Base-by-base conservation (phyloP, 2,888 invertebrate genomes). In the Drosophila hamatofila region DNA sequence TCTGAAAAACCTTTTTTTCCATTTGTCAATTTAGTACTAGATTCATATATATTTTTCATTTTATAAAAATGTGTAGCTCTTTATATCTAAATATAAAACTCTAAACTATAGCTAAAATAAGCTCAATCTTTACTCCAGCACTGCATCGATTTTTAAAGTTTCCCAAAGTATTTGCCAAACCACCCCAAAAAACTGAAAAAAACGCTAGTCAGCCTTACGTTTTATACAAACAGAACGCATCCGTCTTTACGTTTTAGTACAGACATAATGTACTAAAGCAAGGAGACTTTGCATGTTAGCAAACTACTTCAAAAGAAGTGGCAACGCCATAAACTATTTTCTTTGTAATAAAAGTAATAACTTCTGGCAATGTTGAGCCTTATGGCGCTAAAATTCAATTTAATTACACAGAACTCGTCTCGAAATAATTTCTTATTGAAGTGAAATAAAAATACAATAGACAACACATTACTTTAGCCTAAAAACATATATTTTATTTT, bases 211-310 rank as follows among this genome's bases (percentile, higher is more conserved):
- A 11, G 0, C 12, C 14, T 27, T 64, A 64, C 71, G 60, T 55
- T 35, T 8, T 30, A 1, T 21, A 14, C 42, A 12, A 8, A 27
- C 27, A 6, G 8, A 30, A 35, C 35, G 35, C 14, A 37, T 16
- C 4, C 14, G n/a, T 18, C 7, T 6, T 58, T 44, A 64, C 58
- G 59, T 73, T 78, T 76, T 78, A 76, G 79, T 51, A 46, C 75
- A 57, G 7, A 14, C 8, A 0, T 27, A 30, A 49, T 16, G 49
- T 42, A 9, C 18, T 11, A 0, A 27, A 75, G 9, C 72, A 62
- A 14, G 2, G 11, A 80, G 54, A 18, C 16, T 37, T 4, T 60
- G 81, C 63, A 56, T 64, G 55, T 12, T 7, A 46, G 18, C 69
- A 42, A 5, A 0, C 2, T 11, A 5, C 8, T 46, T 46, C 1